A percentile compares a stretch with the other conserved stretches of the same genome.
phyloP scores from a whole-genome alignment of 2,888 invertebrate genomes.

The Coelopa pilipes region DNA sequence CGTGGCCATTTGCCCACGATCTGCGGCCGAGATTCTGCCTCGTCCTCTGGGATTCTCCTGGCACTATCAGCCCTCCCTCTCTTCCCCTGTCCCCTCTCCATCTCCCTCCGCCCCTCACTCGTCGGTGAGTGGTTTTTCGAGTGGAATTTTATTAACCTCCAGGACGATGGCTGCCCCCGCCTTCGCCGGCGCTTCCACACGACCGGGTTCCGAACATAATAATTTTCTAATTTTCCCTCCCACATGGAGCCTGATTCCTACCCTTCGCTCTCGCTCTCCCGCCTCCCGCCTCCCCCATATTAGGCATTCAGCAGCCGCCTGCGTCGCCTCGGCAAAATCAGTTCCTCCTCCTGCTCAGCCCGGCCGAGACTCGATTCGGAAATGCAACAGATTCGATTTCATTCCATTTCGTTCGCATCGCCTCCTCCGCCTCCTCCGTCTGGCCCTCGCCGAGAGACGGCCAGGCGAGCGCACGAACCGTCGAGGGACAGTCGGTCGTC shows the following conservation, averaged over 20 bases:
- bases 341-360: constrained; percentile 23
- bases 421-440: too few relatives aligned
- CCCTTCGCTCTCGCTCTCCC: too few relatives aligned
- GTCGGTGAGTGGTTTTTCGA: not conserved
- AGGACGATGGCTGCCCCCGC: too few relatives aligned
- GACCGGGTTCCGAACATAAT: too few relatives aligned
- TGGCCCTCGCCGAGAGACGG: too few relatives aligned
- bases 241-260: not conserved
- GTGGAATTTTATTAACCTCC: too few relatives aligned
- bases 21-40: too few relatives aligned
- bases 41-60: not conserved
- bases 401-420: not conserved
- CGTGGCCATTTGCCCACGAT: too few relatives aligned
- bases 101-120: not conserved
- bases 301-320: constrained; percentile 31
- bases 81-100: too few relatives aligned
- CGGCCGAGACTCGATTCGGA: constrained; percentile 27
- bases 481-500: too few relatives aligned
- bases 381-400: constrained; percentile 40
- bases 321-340: constrained; percentile 32
- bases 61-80: not conserved
- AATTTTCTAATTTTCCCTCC: not conserved
- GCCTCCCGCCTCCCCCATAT: not conserved
- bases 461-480: too few relatives aligned
- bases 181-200: too few relatives aligned